Percentiles rank a stretch among this genome's conserved stretches.
Evolutionary conservation across 2,113 vertebrate genomes (phyloP).

Genomic region (Fulmarus glacialis): DNA sequence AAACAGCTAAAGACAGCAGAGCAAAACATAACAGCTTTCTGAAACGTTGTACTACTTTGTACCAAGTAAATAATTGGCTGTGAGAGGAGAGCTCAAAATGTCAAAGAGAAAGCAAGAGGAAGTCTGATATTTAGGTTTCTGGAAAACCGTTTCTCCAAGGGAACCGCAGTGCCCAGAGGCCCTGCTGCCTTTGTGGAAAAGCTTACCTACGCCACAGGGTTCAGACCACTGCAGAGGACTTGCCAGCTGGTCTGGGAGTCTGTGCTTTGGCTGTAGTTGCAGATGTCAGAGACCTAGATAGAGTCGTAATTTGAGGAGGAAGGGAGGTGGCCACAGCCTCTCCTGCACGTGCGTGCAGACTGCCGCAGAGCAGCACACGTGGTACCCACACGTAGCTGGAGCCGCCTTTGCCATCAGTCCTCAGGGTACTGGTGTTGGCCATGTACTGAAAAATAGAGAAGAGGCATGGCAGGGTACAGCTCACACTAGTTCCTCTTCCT

Average conservation of each 20-base stretch:
- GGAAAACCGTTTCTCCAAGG: background rate
- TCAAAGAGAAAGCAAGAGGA: background rate
- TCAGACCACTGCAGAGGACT: background rate
- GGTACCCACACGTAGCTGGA: background rate
- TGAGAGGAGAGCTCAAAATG: background rate
- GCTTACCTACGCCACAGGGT: accelerated
- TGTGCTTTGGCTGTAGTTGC: background rate
- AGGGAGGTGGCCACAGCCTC: background rate
- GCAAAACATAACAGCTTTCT: background rate
- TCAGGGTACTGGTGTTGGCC: background rate
- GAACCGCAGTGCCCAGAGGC: background rate
- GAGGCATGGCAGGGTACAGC: background rate
- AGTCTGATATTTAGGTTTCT: background rate
- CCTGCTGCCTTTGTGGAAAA: background rate
- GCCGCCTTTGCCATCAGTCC: background rate
- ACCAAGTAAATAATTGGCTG: background rate
- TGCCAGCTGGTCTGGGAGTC: background rate
- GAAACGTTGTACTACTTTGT: background rate
- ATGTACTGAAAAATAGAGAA: background rate
- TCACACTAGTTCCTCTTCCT: background rate
- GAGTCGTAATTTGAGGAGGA: background rate
- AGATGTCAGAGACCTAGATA: background rate
- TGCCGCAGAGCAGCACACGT: background rate
- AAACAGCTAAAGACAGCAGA: background rate
- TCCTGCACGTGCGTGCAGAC: background rate